phyloP scores from a whole-genome alignment of 2,797 vertebrate species.

The Diplodus puntazzo region DNA sequence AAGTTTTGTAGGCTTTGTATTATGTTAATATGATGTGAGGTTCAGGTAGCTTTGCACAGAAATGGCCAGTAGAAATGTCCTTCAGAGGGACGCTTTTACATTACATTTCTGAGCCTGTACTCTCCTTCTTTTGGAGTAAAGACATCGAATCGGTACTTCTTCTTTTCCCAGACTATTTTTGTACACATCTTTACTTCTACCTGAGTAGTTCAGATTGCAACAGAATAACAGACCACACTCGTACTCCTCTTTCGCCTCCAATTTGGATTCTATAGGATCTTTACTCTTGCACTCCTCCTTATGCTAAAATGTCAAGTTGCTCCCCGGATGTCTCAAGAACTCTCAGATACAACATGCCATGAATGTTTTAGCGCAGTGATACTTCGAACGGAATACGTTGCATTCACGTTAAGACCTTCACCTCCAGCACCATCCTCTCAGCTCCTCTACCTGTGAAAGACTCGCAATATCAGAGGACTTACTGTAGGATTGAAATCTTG shows the following conservation, averaged over 20 bases:
- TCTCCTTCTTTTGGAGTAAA: no score
- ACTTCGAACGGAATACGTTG: conserved; percentile 9
- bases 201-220: no score
- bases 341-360: background rate
- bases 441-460: no score
- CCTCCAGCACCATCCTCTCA: background rate
- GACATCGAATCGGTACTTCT: no score
- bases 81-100: no score
- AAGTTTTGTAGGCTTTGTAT: no score
- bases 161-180: no score
- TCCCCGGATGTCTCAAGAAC: conserved; percentile 20
- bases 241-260: background rate
- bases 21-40: no score
- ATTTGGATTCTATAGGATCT: background rate
- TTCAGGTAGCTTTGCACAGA: no score
- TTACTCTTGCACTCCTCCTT: conserved; percentile 9
- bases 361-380: background rate
- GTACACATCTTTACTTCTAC: no score
- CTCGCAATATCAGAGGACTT: background rate
- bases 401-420: conserved; percentile 15
- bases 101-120: no score
- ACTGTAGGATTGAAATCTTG: background rate
- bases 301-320: conserved; percentile 14
- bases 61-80: no score
- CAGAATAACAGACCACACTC: background rate